Percentiles rank a stretch among this genome's conserved stretches.
Conservation (phyloP, 2,888 invertebrate species). For the Phengaris alcon region DNA sequence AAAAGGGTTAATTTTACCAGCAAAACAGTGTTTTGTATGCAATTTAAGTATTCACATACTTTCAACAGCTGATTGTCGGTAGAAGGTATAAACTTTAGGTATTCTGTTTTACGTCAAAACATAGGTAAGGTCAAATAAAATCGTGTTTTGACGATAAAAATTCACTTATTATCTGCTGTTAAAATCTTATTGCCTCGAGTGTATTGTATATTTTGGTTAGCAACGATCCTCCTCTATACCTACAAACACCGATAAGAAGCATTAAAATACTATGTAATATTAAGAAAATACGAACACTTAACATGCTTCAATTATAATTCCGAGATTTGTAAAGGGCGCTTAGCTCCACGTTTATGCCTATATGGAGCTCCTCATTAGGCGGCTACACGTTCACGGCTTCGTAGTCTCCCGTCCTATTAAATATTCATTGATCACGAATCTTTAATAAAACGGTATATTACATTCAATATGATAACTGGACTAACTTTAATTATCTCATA, state of each 20-base stretch:
- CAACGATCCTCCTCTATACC: not conserved
- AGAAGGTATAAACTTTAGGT: too few relatives aligned
- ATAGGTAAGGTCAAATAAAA: too few relatives aligned
- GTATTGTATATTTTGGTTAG: not conserved
- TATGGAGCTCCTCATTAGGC: conserved; percentile 68
- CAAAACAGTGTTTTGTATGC: too few relatives aligned
- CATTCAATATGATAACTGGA: not conserved
- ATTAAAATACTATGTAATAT: too few relatives aligned
- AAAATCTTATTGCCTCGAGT: too few relatives aligned
- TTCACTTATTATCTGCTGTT: too few relatives aligned
- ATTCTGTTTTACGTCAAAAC: too few relatives aligned
- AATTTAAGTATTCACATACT: too few relatives aligned
- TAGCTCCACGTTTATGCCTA: conserved; percentile 45
- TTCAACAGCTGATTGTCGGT: too few relatives aligned
- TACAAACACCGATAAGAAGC: too few relatives aligned
- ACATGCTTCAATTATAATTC: conserved; percentile 66
- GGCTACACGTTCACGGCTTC: conserved; percentile 54
- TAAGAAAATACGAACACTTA: not conserved
- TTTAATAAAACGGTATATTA: conserved; percentile 44
- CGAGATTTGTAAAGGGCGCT: conserved; percentile 65
- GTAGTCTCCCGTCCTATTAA: conserved; percentile 54
- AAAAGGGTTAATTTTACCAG: too few relatives aligned
- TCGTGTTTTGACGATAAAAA: too few relatives aligned
- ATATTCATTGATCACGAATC: conserved; percentile 67
- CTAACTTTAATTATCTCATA: conserved; percentile 3